Evolutionary conservation across 2,888 invertebrate genomes (phyloP), one percentile per base, ranked within the genome.

Genomic region (Melangyna quadrimaculata): DNA sequence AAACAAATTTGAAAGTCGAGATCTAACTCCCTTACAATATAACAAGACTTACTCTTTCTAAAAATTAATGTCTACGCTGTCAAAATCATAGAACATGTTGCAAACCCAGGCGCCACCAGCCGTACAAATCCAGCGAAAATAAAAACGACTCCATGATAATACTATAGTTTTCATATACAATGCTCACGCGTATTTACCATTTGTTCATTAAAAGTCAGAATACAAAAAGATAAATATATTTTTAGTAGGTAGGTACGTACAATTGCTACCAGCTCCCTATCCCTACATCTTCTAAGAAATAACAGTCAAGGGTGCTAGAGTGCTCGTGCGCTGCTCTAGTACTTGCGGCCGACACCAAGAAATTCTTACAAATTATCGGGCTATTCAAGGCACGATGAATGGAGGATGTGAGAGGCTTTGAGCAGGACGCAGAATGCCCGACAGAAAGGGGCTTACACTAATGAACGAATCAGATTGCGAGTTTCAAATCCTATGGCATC

Each of bases 281-380:
- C n/a, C n/a, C n/a, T n/a, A n/a, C n/a, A n/a, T n/a, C n/a, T 14
- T 22, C 35, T 37, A 35, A 59, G 57, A 35, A 19, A 32, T 19
- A 19, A 24, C n/a, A 27, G 29, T 35, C 32, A 43, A 45, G 37
- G 43, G 45, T 24, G 22, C 7, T 14, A n/a, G n/a, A n/a, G 37
- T 53, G 57, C 17, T 53, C 43, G 19, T 67, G 48, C 14, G 17
- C 14, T 59, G 35, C 27, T 0, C 67, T 35, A 48, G 24, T 24
- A 51, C n/a, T 51, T 14, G 8, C 19, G 32, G 19, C 19, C 40
- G 45, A 79, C 70, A 80, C 57, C 75, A 67, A 71, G 78, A 81
- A 86, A 86, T 86, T 86, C 86, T 78, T 81, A 86, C 86, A 86
- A 86, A 86, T 86, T 86, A 86, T 78, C 86, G 43, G 70, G 69